Evolutionary conservation across 2,888 invertebrate species (phyloP).

Genomic region (Lamellibrachia satsuma): DNA sequence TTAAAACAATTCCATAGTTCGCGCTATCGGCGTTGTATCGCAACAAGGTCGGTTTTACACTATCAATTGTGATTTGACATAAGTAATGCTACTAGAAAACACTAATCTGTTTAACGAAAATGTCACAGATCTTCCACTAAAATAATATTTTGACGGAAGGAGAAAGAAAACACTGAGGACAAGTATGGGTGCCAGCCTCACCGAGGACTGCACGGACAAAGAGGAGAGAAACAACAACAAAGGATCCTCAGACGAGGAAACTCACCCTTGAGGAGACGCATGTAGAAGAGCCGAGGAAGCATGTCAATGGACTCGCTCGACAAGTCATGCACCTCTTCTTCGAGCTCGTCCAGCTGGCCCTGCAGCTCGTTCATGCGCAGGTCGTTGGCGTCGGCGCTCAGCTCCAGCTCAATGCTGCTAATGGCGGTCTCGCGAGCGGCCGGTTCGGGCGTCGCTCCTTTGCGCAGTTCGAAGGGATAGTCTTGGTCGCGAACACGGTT

Average conservation of each 20-base stretch:
- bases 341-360: neutral
- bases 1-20: neutral
- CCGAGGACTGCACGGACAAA: neutral
- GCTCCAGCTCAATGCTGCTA: neutral
- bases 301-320: neutral
- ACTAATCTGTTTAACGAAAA: neutral
- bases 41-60: neutral
- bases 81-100: neutral
- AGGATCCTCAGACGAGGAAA: neutral
- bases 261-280: constrained; percentile 22
- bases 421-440: neutral
- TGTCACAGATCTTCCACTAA: neutral
- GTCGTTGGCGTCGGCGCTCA: constrained; percentile 21
- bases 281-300: neutral
- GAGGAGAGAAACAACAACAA: too few relatives aligned
- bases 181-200: neutral
- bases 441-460: neutral
- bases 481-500: constrained; percentile 24
- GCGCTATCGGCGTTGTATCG: neutral
- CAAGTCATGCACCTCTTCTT: neutral
- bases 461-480: neutral
- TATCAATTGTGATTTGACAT: neutral
- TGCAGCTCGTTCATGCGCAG: constrained; percentile 10
- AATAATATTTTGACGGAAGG: neutral
- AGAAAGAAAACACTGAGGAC: too few relatives aligned